Conservation (phyloP, 1,140 invertebrate species). For the Saccostrea echinata region DNA sequence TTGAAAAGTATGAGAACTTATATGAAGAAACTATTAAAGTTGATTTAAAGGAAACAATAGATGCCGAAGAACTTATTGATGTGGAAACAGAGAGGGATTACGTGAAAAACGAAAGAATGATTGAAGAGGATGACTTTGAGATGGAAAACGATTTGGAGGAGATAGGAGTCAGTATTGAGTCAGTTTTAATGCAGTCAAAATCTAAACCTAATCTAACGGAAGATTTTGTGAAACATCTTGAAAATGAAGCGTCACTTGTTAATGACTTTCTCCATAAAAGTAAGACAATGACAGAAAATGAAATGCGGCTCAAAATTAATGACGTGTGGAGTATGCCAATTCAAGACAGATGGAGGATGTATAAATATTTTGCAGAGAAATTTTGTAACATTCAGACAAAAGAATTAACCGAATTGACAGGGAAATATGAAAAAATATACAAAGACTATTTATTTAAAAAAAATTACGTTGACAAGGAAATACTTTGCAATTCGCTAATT, state of each 20-base stretch:
- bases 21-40: background rate
- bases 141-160: background rate
- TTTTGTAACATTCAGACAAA: conserved; percentile 50
- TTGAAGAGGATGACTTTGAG: conserved; percentile 41
- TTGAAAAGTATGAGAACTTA: conserved; percentile 12
- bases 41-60: background rate
- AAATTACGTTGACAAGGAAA: conserved; percentile 61
- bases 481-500: conserved; percentile 63
- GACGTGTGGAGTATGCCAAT: conserved; percentile 68
- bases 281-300: conserved; percentile 5
- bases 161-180: background rate
- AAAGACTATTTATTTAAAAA: conserved; percentile 59
- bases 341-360: conserved; percentile 74
- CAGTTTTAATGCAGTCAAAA: background rate
- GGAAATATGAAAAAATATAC: conserved; percentile 55
- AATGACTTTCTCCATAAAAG: background rate
- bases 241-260: conserved; percentile 20
- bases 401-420: background rate
- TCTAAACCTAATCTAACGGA: conserved; percentile 2
- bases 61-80: background rate
- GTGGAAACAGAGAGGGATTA: conserved; percentile 32
- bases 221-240: conserved; percentile 1
- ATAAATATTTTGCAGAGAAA: conserved; percentile 69
- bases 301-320: conserved; percentile 1
- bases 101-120: conserved; percentile 28